These are phyloP conservation scores for Diplodus puntazzo DNA, from an alignment of 2,797 vertebrate species.

Conservation along the genomic window DNA sequence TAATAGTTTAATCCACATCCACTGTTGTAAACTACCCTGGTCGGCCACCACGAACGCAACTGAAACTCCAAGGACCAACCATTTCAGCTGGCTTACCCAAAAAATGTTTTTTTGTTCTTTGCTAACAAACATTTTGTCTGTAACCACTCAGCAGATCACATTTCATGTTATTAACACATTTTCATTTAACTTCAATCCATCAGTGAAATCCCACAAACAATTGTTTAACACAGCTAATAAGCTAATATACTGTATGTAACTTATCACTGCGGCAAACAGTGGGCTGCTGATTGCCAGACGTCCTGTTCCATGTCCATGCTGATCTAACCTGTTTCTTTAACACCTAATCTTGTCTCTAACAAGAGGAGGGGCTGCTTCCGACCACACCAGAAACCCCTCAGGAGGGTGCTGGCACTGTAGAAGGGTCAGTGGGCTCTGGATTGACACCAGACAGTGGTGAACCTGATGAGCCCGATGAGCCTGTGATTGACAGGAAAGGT, in stretches of 20 bases:
- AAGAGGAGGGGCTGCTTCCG: conserved; percentile 86
- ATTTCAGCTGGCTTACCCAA: neutral
- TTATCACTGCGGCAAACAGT: conserved; percentile 73
- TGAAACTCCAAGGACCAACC: neutral
- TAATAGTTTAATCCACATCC: neutral
- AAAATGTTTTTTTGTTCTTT: conserved; percentile 15
- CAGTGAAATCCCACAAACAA: conserved; percentile 61
- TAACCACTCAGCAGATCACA: conserved; percentile 28
- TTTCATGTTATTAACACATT: conserved; percentile 51
- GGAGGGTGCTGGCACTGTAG: conserved; percentile 79
- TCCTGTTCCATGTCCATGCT: conserved; percentile 59
- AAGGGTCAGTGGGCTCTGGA: conserved; percentile 80
- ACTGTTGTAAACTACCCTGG: neutral
- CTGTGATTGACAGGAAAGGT: conserved; percentile 80
- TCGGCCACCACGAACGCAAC: neutral
- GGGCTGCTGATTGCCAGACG: conserved; percentile 68
- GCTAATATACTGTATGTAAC: conserved; percentile 63
- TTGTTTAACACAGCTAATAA: conserved; percentile 67
- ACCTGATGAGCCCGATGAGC: conserved; percentile 69
- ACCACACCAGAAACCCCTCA: conserved; percentile 78
- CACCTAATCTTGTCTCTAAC: conserved; percentile 88
- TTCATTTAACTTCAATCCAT: conserved; percentile 62
- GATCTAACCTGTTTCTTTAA: conserved; percentile 85
- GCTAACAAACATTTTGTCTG: conserved; percentile 20
- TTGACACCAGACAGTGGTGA: conserved; percentile 66